Base-by-base conservation (phyloP, 1,140 invertebrate species). In the Caenorhabditis remanei region DNA sequence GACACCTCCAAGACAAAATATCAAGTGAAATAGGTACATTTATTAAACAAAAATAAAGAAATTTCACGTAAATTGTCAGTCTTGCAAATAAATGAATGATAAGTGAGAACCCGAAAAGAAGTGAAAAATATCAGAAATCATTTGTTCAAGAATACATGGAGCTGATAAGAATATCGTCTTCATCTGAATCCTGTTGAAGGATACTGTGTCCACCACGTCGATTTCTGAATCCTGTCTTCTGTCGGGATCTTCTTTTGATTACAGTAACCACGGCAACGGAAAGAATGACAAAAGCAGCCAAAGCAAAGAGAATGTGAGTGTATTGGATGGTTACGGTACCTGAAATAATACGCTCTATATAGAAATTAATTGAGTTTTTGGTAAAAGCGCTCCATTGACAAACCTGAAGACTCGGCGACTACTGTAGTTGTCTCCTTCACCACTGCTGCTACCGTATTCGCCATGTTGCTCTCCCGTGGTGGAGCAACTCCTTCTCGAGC, bases 141-240 rank as follows among this genome's bases (percentile, higher is more conserved):
- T 58, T 3, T 46, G n/a, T 67, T 67, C 19, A 88, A 56, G 87
- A 88, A 83, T 89, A 89, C 88, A 89, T 89, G 8, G 88, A 89
- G 82, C 86, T 88, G 86, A 89, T 88, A 3, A 89, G 58, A 82
- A 89, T 79, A 67, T 89, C 88, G 40, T 89, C 88, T 79, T 87
- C 85, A 63, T 89, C 88, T 21, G 87, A 87, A 56, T 87, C 87
- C 53, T 65, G 58, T 61, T 71, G 53, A 9, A 79, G 61, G 7
- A 87, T 79, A 16, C 43, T 83, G 14, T 67, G 82, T 43, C 43
- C 85, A 32, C 40, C 67, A 24, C 87, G 24, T 40, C 85, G 43
- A 75, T 86, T 86, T 48, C 79, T 32, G 43, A 83, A 56, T 55
- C 75, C 75, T 32, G 86, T 55, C 40, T 61, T 83, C 56, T 87